Conservation (phyloP, 2,888 invertebrate species). For the Drosophila anomalata region DNA sequence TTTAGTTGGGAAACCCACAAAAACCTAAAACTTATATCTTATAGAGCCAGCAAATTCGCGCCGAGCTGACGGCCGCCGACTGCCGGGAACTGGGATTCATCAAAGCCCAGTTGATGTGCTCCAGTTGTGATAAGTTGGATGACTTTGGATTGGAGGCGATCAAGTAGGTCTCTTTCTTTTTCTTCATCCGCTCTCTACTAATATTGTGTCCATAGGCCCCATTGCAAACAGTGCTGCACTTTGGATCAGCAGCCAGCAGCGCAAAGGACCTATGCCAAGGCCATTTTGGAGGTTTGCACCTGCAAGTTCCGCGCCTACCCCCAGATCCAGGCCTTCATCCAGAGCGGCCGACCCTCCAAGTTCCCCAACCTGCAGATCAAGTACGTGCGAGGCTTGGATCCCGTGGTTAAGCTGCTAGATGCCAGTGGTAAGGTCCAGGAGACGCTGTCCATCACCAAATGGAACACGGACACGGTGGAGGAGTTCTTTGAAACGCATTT, state of each 20-base stretch:
- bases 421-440: constrained; percentile 93
- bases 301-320: constrained; percentile 99
- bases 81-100: constrained; percentile 94
- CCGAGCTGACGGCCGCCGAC: constrained; percentile 90
- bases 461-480: constrained; percentile 99
- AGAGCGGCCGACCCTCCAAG: constrained; percentile 94
- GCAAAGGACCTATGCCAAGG: constrained; percentile 93
- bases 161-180: constrained; percentile 62
- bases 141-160: constrained; percentile 85
- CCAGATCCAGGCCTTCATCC: constrained; percentile 99
- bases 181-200: neutral
- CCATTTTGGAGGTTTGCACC: constrained; percentile 97
- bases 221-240: constrained; percentile 92
- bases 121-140: constrained; percentile 93
- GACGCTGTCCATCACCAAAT: constrained; percentile 97
- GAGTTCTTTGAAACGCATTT: constrained; percentile 97
- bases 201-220: constrained; percentile 56
- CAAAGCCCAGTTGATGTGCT: constrained; percentile 93
- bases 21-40: neutral
- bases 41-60: constrained; percentile 56
- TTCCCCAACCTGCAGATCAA: constrained; percentile 96
- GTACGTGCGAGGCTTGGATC: constrained; percentile 97
- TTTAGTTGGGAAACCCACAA: neutral
- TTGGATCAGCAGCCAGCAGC: constrained; percentile 88
- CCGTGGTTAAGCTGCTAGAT: constrained; percentile 95